Percentiles rank a stretch among this genome's conserved stretches.
Conservation (phyloP, 1,140 invertebrate species). For the Drosophila bipectinata region DNA sequence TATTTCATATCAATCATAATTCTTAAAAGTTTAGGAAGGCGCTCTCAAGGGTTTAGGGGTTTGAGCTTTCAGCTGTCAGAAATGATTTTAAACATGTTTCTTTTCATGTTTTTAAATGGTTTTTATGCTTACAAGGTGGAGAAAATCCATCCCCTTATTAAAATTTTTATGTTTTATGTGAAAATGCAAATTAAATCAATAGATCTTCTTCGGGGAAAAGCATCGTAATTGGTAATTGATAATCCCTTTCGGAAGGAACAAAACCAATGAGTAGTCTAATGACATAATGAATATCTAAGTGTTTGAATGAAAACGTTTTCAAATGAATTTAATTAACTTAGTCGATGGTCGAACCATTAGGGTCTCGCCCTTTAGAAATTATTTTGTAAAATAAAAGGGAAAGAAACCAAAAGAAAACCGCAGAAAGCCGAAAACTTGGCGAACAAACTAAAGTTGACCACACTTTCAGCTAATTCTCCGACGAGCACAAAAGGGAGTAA, state of each 20-base stretch:
- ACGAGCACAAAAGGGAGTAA: conserved; percentile 19
- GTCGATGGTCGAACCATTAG: conserved; percentile 32
- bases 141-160: too few relatives aligned
- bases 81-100: neutral
- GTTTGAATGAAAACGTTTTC: conserved; percentile 5
- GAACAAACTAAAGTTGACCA: conserved; percentile 47
- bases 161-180: too few relatives aligned
- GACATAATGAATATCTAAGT: conserved; percentile 1
- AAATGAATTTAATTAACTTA: conserved; percentile 28
- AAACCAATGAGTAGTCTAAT: neutral
- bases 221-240: too few relatives aligned
- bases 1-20: neutral
- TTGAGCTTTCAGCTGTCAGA: neutral
- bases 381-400: conserved; percentile 2
- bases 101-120: too few relatives aligned
- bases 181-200: too few relatives aligned
- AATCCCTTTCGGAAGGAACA: neutral
- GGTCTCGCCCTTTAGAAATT: conserved; percentile 8
- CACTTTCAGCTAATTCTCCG: conserved; percentile 64
- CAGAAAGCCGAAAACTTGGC: conserved; percentile 47
- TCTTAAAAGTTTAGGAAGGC: neutral
- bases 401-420: conserved; percentile 26
- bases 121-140: too few relatives aligned
- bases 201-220: too few relatives aligned
- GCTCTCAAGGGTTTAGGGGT: too few relatives aligned